Base-by-base conservation (phyloP, 2,888 invertebrate genomes). In the Esperia sulphurella region DNA sequence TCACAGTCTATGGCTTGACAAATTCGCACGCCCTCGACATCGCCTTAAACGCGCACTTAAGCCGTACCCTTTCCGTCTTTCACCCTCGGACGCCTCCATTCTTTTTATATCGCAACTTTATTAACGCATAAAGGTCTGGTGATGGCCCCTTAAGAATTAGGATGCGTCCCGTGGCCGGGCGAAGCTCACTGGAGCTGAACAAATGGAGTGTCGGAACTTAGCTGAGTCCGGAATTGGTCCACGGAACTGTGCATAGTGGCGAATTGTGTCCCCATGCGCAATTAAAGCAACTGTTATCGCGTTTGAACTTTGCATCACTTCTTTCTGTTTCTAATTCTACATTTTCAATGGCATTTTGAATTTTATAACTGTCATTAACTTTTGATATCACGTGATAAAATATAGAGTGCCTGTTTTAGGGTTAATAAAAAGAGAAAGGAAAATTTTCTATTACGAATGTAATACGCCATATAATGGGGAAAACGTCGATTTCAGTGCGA, bases 31-130 rank as follows among this genome's bases (percentile, higher is more conserved):
- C 88, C 88, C 88, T 81, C 75, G 62, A 80, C 81, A 87, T 87
- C 74, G 79, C 68, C 87, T 84, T 88, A 87, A 89, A 88, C 83
- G 88, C 80, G 75, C 80, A 87, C 87, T 89, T 89, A 89, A 86
- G 75, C 69, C 77, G 71, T 86, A 87, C 87, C 88, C 88, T 84
- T 83, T 77, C 67, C 75, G 75, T 71, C 71, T 83, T 83, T 79
- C 83, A 85, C 87, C 89, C 89, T 88, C 76, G 86, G 87, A 85
- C 87, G 87, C 84, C 79, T 85, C 69, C 73, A 74, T 86, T 86
- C 87, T 88, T 89, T 87, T 89, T 88, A 89, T 88, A 88, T 88
- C 82, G 84, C 86, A 87, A 87, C 87, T 89, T 89, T 89, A 89
- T 89, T 89, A 89, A 88, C 89, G 88, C 79, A 88, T 89, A 89